Evolutionary conservation across 2,888 invertebrate species (phyloP).

Genomic region (Dugesia japonica): DNA sequence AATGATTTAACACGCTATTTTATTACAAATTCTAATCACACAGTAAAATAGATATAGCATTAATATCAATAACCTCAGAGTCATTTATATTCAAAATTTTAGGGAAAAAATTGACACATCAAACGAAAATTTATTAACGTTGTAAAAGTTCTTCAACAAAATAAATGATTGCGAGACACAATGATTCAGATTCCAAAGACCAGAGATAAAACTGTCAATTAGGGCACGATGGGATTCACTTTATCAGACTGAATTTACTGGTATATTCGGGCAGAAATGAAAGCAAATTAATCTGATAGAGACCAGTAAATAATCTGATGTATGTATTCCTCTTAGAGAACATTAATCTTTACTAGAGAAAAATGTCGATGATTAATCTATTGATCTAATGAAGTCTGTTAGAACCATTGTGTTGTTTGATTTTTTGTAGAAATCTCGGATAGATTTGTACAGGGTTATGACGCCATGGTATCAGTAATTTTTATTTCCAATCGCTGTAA

Average conservation of each 20-base stretch:
- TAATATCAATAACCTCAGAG: too few species aligned
- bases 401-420: not conserved
- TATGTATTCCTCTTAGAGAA: not conserved
- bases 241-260: not conserved
- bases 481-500: not conserved
- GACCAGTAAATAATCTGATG: constrained; percentile 16
- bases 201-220: constrained; percentile 20
- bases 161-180: constrained; percentile 1
- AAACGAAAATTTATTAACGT: not conserved
- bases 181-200: constrained; percentile 6
- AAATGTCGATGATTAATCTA: constrained; percentile 20
- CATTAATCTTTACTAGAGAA: not conserved
- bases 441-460: not conserved
- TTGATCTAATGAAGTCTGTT: not conserved
- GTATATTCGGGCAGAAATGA: not conserved
- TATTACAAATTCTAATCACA: too few species aligned
- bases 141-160: not conserved
- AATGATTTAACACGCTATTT: too few species aligned
- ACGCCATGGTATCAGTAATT: not conserved
- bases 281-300: constrained; percentile 12
- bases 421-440: not conserved
- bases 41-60: too few species aligned
- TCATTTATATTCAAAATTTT: too few species aligned
- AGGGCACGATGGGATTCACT: constrained; percentile 20
- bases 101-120: not conserved